These are phyloP conservation scores for Phataginus tetradactyla DNA, from an alignment of 2,797 vertebrate genomes.

Conservation along the genomic window DNA sequence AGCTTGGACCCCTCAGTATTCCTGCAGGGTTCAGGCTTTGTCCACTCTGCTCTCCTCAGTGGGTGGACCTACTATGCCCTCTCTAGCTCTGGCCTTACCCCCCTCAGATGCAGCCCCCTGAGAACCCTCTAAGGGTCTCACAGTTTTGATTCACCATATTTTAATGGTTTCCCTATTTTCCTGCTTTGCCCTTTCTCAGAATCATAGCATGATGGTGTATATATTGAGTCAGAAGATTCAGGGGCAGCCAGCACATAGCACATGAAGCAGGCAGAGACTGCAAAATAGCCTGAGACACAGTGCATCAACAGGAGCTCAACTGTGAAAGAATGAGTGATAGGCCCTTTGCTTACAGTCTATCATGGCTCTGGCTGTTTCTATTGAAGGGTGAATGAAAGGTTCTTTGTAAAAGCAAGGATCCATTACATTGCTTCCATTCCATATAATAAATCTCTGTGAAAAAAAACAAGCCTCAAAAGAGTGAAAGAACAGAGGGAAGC, in stretches of 20 bases:
- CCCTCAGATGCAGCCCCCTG: background rate
- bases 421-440: background rate
- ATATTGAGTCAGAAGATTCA: background rate
- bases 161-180: background rate
- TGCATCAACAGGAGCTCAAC: background rate
- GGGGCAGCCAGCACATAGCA: background rate
- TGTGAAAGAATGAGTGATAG: background rate
- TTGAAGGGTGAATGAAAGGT: background rate
- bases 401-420: conserved; percentile 21
- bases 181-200: background rate
- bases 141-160: background rate
- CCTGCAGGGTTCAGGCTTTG: background rate
- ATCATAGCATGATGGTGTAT: background rate
- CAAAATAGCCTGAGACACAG: background rate
- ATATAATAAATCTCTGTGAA: conserved; percentile 28
- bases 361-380: background rate
- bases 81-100: background rate
- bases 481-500: background rate
- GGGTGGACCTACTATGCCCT: rapidly evolving
- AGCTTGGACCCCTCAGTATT: background rate
- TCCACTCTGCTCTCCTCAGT: background rate
- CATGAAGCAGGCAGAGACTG: background rate
- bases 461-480: background rate
- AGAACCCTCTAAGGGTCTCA: background rate
- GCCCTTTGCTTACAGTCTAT: background rate